These are phyloP conservation scores for Trichechus manatus DNA, from an alignment of 2,113 vertebrate species.

Conservation along the genomic window DNA sequence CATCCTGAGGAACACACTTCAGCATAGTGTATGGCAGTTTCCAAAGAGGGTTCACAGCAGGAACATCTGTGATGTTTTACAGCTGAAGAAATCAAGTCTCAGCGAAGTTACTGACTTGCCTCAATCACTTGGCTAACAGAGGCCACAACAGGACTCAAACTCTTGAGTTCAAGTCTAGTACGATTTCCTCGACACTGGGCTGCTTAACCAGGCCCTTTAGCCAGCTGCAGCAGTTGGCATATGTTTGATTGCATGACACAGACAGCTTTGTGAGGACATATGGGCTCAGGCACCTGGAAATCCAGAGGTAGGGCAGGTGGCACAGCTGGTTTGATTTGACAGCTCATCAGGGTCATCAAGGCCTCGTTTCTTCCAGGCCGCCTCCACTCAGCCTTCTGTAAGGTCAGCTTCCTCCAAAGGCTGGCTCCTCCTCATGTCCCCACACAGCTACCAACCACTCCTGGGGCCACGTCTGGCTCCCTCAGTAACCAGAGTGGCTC, in stretches of 20 bases:
- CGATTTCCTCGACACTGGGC: not conserved
- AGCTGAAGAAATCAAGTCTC: not conserved
- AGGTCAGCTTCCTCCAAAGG: not conserved
- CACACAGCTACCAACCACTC: not conserved
- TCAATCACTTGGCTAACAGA: not conserved
- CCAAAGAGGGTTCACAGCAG: not conserved
- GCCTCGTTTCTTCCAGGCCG: not conserved
- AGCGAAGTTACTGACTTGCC: not conserved
- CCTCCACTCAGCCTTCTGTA: not conserved
- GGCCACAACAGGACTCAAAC: not conserved
- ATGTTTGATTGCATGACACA: not conserved
- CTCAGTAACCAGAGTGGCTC: not conserved
- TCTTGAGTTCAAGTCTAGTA: not conserved
- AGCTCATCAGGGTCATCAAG: no score
- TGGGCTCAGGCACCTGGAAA: not conserved
- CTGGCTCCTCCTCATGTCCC: not conserved
- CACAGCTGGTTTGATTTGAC: not conserved
- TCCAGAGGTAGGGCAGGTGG: not conserved
- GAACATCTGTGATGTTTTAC: not conserved
- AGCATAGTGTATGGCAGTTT: not conserved
- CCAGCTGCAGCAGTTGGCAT: not conserved
- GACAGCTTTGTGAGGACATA: not conserved
- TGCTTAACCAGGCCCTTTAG: not conserved
- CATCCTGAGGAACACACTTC: not conserved
- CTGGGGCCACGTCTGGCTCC: not conserved